Evolutionary conservation across 2,888 invertebrate genomes (phyloP).

Genomic region (Drosophila trichaetosa): DNA sequence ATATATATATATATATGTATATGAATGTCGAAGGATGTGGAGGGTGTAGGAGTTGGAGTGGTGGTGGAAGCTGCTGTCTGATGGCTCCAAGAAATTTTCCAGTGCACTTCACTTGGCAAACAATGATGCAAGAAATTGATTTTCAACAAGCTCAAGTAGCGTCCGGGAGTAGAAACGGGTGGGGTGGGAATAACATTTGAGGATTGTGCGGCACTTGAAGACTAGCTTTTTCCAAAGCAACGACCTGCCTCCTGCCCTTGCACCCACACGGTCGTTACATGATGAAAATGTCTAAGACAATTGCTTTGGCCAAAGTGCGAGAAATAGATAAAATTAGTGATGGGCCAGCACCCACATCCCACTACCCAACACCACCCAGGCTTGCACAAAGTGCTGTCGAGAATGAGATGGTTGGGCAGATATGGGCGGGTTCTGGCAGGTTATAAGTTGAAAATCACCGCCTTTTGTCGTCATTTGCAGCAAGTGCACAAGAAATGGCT

Average conservation of each 20-base stretch:
- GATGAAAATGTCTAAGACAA: constrained; percentile 77
- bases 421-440: background rate
- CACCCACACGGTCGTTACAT: constrained; percentile 35
- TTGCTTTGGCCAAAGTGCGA: constrained; percentile 79
- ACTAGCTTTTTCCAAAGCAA: constrained; percentile 6
- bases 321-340: constrained; percentile 80
- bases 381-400: constrained; percentile 34
- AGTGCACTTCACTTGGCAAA: constrained; percentile 83
- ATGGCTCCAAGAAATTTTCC: constrained; percentile 78
- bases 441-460: constrained; percentile 35
- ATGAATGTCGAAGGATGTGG: background rate
- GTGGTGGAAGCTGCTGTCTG: constrained; percentile 21
- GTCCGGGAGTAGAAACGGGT: constrained; percentile 13
- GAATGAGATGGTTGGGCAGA: background rate
- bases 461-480: constrained; percentile 50
- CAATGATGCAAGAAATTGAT: constrained; percentile 83
- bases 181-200: constrained; percentile 22
- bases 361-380: background rate
- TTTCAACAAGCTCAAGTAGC: constrained; percentile 78
- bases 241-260: background rate
- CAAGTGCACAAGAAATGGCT: constrained; percentile 30
- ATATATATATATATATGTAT: background rate
- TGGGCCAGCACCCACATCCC: constrained; percentile 38
- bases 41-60: background rate
- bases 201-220: constrained; percentile 43